Evolutionary conservation across 1,140 invertebrate species (phyloP).

Genomic region (Coenobita brevimanus): DNA sequence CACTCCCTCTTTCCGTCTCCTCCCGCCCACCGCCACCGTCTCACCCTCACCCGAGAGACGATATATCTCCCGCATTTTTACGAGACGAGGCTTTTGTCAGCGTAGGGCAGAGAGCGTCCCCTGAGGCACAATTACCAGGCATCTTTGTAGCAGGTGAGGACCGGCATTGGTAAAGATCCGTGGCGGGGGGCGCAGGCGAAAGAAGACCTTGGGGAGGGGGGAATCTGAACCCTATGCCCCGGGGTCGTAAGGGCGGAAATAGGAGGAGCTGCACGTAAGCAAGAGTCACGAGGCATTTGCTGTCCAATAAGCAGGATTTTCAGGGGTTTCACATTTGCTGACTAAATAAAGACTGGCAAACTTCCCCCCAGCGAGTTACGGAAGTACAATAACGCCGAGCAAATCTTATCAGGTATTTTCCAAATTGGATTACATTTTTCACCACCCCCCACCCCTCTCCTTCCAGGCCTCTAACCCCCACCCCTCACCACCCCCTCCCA

Average conservation of each 20-base stretch:
- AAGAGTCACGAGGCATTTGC: constrained; percentile 51
- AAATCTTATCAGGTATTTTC: constrained; percentile 62
- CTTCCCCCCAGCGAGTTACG: constrained; percentile 48
- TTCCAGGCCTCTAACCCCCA: no score
- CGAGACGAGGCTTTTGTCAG: constrained; percentile 30
- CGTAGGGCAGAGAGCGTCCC: constrained; percentile 30
- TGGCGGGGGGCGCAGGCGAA: not conserved
- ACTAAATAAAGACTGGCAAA: constrained; percentile 57
- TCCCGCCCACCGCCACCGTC: not conserved
- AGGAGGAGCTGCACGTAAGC: constrained; percentile 15
- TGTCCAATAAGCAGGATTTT: constrained; percentile 59
- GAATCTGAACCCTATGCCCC: constrained; percentile 1
- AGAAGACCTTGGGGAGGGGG: not conserved
- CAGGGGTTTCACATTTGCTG: constrained; percentile 56
- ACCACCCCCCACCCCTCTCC: not conserved
- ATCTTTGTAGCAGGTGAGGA: constrained; percentile 51
- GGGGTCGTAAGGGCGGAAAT: constrained; percentile 29
- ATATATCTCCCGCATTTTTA: constrained; percentile 40
- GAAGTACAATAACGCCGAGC: constrained; percentile 48
- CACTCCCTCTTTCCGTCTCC: no score
- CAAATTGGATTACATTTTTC: constrained; percentile 58
- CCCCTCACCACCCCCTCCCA: no score
- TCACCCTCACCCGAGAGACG: constrained; percentile 20
- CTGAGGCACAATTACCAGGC: constrained; percentile 45
- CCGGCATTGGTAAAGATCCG: constrained; percentile 30